phyloP scores from a whole-genome alignment of 2,888 invertebrate species.

The Plagodis pulveraria region DNA sequence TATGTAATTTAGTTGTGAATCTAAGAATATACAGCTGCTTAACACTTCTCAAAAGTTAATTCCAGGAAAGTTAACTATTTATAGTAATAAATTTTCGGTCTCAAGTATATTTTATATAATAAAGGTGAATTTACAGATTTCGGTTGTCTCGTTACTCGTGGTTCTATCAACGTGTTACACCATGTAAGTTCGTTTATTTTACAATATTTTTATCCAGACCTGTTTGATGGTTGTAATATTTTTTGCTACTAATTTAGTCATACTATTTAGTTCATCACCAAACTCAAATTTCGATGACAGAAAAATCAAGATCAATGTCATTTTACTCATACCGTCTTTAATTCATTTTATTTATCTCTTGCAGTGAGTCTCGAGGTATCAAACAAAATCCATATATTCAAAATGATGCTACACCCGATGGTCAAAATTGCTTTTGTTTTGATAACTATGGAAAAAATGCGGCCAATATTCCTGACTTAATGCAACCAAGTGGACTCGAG shows the following conservation, averaged over 20 bases:
- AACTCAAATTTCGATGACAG: no score
- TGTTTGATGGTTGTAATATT: no score
- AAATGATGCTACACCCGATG: neutral
- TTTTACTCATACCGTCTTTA: neutral
- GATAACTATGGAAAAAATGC: slow-evolving; percentile 13
- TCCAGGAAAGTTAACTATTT: no score
- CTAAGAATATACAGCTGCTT: no score
- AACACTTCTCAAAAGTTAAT: no score
- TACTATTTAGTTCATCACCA: no score
- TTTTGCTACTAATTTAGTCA: no score
- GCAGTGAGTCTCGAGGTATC: slow-evolving; percentile 11
- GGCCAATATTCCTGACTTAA: slow-evolving; percentile 38
- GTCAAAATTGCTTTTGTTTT: slow-evolving; percentile 49
- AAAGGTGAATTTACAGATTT: slow-evolving; percentile 23
- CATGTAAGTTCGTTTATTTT: slow-evolving; percentile 13
- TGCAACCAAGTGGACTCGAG: slow-evolving; percentile 39
- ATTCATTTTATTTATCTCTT: slow-evolving; percentile 5
- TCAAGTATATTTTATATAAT: neutral
- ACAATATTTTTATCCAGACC: no score
- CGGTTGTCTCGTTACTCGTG: slow-evolving; percentile 15
- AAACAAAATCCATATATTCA: neutral
- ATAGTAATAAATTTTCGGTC: neutral
- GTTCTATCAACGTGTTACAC: slow-evolving; percentile 7
- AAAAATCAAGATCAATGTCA: no score
- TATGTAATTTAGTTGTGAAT: no score